Conservation (phyloP, 2,888 invertebrate genomes). For the Leucania comma region DNA sequence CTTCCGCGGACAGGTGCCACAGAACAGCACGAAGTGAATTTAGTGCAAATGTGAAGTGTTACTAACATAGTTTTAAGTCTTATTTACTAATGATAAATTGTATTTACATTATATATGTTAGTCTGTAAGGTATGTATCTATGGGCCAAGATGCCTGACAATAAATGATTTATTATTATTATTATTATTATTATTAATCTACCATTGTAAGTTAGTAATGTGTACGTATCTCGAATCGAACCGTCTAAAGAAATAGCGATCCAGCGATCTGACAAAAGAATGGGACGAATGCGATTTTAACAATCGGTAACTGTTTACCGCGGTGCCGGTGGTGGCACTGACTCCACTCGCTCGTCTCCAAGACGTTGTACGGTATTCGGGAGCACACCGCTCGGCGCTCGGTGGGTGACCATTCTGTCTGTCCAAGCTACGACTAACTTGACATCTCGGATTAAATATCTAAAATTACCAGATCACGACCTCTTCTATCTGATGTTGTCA, state of each 20-base stretch:
- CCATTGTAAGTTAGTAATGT: conserved; percentile 79
- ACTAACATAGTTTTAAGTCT: too few relatives aligned
- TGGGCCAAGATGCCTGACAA: too few relatives aligned
- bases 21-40: too few relatives aligned
- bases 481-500: conserved; percentile 75
- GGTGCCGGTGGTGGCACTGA: conserved; percentile 71
- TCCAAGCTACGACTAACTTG: conserved; percentile 51
- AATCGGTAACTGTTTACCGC: conserved; percentile 85
- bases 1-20: too few relatives aligned
- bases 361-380: conserved; percentile 77
- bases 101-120: too few relatives aligned
- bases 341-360: conserved; percentile 64
- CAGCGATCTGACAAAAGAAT: conserved; percentile 81
- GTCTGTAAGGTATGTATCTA: too few relatives aligned
- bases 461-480: conserved; percentile 77
- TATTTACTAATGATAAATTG: too few relatives aligned
- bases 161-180: too few relatives aligned
- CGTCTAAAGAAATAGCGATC: conserved; percentile 82
- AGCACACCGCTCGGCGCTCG: conserved; percentile 67
- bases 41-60: too few relatives aligned
- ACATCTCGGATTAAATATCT: conserved; percentile 71
- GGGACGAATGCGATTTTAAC: conserved; percentile 82
- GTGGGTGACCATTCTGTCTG: conserved; percentile 60
- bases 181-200: too few relatives aligned
- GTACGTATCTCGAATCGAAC: conserved; percentile 84